Percentiles rank a stretch among this genome's conserved stretches.
Conservation (phyloP, 2,113 vertebrate species). For the Strix aluco region DNA sequence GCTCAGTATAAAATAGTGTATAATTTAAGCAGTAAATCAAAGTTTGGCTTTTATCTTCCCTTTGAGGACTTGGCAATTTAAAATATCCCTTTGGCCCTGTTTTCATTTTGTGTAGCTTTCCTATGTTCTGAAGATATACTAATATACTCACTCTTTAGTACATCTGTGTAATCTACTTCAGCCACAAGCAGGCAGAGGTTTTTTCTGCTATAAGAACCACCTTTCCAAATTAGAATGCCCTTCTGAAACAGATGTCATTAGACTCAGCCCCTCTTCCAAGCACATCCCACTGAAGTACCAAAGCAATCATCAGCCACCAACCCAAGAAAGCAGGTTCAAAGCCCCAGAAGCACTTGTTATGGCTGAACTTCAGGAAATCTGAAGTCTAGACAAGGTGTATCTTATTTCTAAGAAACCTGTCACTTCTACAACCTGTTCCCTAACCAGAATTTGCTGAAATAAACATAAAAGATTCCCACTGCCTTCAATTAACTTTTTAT, state of each 20-base stretch:
- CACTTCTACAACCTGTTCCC: background rate
- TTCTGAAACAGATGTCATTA: background rate
- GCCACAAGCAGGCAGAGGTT: background rate
- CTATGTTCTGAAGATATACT: background rate
- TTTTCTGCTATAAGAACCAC: background rate
- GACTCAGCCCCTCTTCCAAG: background rate
- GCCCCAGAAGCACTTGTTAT: background rate
- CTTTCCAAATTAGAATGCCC: background rate
- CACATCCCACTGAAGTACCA: background rate
- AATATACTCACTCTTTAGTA: background rate
- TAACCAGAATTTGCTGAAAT: conserved; percentile 27
- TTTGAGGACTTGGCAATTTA: background rate
- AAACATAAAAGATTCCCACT: conserved; percentile 23
- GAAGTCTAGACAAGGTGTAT: conserved; percentile 3
- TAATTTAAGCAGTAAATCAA: conserved; percentile 23
- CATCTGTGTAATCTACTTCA: background rate
- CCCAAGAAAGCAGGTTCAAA: background rate
- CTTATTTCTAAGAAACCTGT: conserved; percentile 16
- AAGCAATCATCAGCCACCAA: background rate
- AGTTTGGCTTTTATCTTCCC: conserved; percentile 11
- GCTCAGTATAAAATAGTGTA: background rate
- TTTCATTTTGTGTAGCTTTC: background rate
- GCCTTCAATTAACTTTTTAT: conserved; percentile 42
- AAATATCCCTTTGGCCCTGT: background rate
- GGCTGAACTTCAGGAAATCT: background rate